phyloP scores from a whole-genome alignment of 2,113 vertebrate species.

The Prietella phreatophila region DNA sequence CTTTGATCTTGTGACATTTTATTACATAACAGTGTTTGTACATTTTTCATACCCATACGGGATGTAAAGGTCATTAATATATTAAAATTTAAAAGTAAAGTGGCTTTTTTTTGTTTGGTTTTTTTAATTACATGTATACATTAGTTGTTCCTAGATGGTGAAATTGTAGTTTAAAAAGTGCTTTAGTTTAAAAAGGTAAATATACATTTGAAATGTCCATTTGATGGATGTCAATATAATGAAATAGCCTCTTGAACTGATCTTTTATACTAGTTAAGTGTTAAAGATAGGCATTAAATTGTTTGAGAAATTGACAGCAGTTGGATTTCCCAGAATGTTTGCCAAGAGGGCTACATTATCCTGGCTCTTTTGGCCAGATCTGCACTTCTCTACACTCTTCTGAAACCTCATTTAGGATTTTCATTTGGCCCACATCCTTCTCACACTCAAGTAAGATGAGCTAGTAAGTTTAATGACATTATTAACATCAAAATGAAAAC shows the following conservation, averaged over 20 bases:
- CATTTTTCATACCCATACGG: not conserved
- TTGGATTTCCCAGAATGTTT: conserved; percentile 31
- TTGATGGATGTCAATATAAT: not conserved
- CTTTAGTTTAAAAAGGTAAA: not conserved
- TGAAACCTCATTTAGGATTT: conserved; percentile 24
- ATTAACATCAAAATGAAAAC: conserved; percentile 50
- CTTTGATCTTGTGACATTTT: not conserved
- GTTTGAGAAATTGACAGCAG: conserved; percentile 7
- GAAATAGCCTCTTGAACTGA: not conserved
- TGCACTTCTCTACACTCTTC: not conserved
- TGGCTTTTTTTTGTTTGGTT: too few relatives aligned
- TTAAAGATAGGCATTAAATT: conserved; percentile 1
- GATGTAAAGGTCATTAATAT: not conserved
- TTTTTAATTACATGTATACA: not conserved
- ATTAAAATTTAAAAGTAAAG: not conserved
- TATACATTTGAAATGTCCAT: not conserved
- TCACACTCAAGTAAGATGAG: conserved; percentile 38
- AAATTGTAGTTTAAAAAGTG: not conserved
- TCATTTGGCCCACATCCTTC: conserved; percentile 35
- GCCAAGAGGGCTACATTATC: conserved; percentile 33
- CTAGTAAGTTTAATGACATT: conserved; percentile 47
- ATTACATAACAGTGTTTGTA: not conserved
- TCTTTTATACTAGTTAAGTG: not conserved
- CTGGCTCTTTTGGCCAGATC: conserved; percentile 15
- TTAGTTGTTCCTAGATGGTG: not conserved